Evolutionary conservation across 1,140 invertebrate species (phyloP), one percentile per base, ranked within the genome.

Genomic region (Ditylenchus dipsaci): DNA sequence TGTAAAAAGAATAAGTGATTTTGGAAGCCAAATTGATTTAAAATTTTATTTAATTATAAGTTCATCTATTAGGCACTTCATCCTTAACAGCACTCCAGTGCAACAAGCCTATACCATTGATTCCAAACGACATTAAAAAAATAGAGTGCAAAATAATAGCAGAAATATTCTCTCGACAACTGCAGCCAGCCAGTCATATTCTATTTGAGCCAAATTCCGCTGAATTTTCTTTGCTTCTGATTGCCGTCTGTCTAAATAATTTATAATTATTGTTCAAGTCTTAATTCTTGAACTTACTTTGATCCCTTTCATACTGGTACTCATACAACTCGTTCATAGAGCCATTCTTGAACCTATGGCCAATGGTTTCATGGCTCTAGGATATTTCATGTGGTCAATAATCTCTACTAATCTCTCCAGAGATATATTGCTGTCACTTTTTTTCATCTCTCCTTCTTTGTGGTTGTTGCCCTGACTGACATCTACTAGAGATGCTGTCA

Each of bases 131-230:
- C 23, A 76, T 56, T 17, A 72, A 42, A n/a, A 72, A 47, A 75
- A 75, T 13, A 75, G 38, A 8, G 63, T 17, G 5, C 68, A 33
- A 57, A 75, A 75, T 17, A 76, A 26, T 42, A 75, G 58, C 15
- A 75, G 58, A 49, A 76, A 75, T 21, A 74, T 29, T 23, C 74
- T 27, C 68, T 75, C 74, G 1, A 75, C 61, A 11, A 75, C 74
- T 3, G 74, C 75, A 8, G 74, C 74, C 17, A 75, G 47, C 68
- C 69, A 75, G 62, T 75, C 74, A 63, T 77, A 75, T 49, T 75
- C 74, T 23, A 74, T 72, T 60, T 74, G 69, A 0, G 73, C 73
- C 56, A 74, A 30, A 42, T 71, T 74, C 43, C 73, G 68, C 11
- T 11, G 11, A n/a, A 45, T 45, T 45, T 45, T n/a, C 43, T 45